Percentiles rank a stretch among this genome's conserved stretches.
Evolutionary conservation across 2,797 vertebrate species (phyloP).

Genomic region (Eremophila alpestris): DNA sequence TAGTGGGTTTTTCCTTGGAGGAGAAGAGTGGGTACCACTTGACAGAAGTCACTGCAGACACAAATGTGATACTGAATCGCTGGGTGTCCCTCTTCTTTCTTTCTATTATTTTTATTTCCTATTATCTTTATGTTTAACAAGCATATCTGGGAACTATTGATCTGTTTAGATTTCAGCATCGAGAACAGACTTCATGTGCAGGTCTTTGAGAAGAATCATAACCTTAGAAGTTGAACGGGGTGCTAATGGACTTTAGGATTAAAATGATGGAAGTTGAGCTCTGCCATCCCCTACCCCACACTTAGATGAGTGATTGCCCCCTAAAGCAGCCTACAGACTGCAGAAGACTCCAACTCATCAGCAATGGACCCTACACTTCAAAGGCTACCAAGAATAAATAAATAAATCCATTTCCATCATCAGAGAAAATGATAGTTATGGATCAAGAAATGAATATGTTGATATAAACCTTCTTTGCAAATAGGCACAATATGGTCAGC

Average conservation of each 20-base stretch:
- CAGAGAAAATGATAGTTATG: not conserved
- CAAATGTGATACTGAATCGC: rapidly evolving
- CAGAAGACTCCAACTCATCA: not conserved
- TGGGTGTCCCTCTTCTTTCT: not conserved
- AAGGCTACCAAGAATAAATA: not conserved
- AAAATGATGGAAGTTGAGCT: not conserved
- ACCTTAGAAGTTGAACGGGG: not conserved
- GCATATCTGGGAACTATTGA: not conserved
- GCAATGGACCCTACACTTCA: not conserved
- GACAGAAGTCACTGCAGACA: not conserved
- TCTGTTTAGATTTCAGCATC: not conserved
- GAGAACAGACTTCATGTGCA: not conserved
- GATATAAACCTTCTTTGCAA: not conserved
- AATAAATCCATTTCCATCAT: not conserved
- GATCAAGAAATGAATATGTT: not conserved
- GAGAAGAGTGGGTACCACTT: not conserved
- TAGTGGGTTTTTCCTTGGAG: not conserved
- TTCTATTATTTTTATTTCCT: not conserved
- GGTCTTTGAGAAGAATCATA: not conserved
- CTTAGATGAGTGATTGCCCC: not conserved
- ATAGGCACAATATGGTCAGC: not conserved
- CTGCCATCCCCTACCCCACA: not conserved
- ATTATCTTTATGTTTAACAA: not conserved
- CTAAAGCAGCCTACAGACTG: not conserved
- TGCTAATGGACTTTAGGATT: not conserved